These are phyloP conservation scores for Diaphora mendica DNA, from an alignment of 2,888 invertebrate species.

Conservation along the genomic window DNA sequence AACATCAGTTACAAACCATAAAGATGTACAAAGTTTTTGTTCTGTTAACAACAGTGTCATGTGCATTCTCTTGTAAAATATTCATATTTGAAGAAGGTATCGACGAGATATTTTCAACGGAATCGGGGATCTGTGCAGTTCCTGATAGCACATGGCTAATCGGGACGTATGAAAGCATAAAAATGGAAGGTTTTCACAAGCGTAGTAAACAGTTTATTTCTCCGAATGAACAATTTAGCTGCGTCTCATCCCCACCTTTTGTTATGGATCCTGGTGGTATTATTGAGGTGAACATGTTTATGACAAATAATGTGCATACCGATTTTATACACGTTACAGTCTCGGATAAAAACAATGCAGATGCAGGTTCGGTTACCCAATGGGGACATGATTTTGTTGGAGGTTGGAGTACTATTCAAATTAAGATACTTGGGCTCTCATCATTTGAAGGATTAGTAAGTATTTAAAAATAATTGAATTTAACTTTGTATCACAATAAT, in stretches of 20 bases:
- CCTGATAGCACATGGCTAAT: not conserved
- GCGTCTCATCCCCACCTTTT: not conserved
- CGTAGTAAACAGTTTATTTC: conserved; percentile 3
- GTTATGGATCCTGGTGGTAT: conserved; percentile 6
- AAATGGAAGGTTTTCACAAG: not conserved
- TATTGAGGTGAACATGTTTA: conserved; percentile 10
- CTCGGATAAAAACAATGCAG: not conserved
- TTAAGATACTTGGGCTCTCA: not conserved
- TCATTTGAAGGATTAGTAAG: conserved; percentile 3
- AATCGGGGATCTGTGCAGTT: not conserved
- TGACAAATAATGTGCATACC: not conserved
- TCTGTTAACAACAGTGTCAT: not conserved
- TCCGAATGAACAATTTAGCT: not conserved
- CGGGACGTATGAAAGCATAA: not conserved
- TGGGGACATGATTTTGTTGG: not conserved
- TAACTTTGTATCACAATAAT: not conserved
- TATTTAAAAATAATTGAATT: not conserved
- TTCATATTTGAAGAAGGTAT: conserved; percentile 9
- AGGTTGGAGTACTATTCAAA: conserved; percentile 4
- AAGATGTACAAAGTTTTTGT: conserved; percentile 6
- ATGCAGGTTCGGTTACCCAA: not conserved
- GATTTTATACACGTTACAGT: conserved; percentile 3
- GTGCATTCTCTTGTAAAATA: conserved; percentile 1
- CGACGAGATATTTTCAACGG: not conserved
- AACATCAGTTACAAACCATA: not conserved